These are phyloP conservation scores for Eudemis profundana DNA, from an alignment of 2,888 invertebrate genomes.

Conservation along the genomic window DNA sequence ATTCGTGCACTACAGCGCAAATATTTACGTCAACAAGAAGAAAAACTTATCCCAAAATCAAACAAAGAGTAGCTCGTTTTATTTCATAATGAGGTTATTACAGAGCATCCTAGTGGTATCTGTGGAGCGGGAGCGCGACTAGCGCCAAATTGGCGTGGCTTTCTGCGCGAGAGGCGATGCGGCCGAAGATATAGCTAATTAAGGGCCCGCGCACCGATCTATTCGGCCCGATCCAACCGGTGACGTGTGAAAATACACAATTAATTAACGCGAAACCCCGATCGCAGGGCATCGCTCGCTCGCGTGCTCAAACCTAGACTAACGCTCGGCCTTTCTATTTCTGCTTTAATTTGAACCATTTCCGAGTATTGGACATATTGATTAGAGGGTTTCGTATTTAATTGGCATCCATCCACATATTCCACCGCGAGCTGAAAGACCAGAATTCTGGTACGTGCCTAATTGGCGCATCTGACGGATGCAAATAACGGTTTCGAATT, in stretches of 20 bases:
- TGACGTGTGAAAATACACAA: constrained; percentile 86
- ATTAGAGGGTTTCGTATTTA: constrained; percentile 45
- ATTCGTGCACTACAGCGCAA: constrained; percentile 36
- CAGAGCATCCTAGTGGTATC: constrained; percentile 77
- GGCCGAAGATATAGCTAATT: constrained; percentile 81
- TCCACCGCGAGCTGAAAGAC: constrained; percentile 29
- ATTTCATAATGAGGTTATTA: constrained; percentile 85
- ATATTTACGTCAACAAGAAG: constrained; percentile 50
- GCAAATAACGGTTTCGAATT: constrained; percentile 18
- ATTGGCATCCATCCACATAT: constrained; percentile 43
- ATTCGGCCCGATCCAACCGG: constrained; percentile 82
- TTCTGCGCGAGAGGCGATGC: constrained; percentile 76
- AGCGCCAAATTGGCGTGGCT: constrained; percentile 84
- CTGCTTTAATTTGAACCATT: constrained; percentile 64
- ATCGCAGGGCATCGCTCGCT: constrained; percentile 71
- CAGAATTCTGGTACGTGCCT: constrained; percentile 15
- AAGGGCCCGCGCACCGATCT: constrained; percentile 82
- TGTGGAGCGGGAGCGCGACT: constrained; percentile 72
- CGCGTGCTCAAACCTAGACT: constrained; percentile 71
- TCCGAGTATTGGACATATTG: constrained; percentile 49
- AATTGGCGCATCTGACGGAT: constrained; percentile 22
- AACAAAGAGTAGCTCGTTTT: constrained; percentile 70
- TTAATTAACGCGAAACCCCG: constrained; percentile 82
- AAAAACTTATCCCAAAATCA: constrained; percentile 64
- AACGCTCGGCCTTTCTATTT: constrained; percentile 62